Evolutionary conservation across 2,888 invertebrate genomes (phyloP).

Genomic region (Caenorhabditis sinica): DNA sequence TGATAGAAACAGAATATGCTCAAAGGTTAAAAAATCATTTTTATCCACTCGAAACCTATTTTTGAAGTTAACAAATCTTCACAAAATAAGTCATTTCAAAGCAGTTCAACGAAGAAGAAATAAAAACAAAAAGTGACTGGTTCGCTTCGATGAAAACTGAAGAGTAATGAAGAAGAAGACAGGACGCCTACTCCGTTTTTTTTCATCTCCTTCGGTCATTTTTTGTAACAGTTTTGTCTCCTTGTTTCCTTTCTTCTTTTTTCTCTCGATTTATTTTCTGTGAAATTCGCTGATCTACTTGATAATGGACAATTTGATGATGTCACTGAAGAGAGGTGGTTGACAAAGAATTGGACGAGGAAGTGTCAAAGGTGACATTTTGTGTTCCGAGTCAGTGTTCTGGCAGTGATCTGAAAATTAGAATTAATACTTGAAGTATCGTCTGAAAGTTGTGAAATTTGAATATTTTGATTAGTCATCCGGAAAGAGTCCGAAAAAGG

Average conservation of each 20-base stretch:
- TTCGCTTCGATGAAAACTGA: slow-evolving; percentile 35
- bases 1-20: too few species aligned
- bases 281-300: slow-evolving; percentile 60
- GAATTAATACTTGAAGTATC: neutral
- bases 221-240: slow-evolving; percentile 60
- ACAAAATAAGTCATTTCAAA: neutral
- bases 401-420: neutral
- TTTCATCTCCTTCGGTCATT: slow-evolving; percentile 37
- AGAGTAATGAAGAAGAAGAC: slow-evolving; percentile 24
- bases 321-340: slow-evolving; percentile 20
- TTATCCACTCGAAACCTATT: neutral
- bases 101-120: neutral
- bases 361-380: slow-evolving; percentile 1
- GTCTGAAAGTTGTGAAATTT: neutral
- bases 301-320: slow-evolving; percentile 33
- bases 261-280: slow-evolving; percentile 15
- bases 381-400: slow-evolving; percentile 1
- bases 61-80: neutral
- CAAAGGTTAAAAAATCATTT: too few species aligned
- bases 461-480: neutral
- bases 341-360: slow-evolving; percentile 46
- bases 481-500: too few species aligned
- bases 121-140: slow-evolving; percentile 22
- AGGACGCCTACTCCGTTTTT: slow-evolving; percentile 1
- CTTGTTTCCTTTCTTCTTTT: slow-evolving; percentile 5